Conservation (phyloP, 2,888 invertebrate genomes). For the Melolontha melolontha region DNA sequence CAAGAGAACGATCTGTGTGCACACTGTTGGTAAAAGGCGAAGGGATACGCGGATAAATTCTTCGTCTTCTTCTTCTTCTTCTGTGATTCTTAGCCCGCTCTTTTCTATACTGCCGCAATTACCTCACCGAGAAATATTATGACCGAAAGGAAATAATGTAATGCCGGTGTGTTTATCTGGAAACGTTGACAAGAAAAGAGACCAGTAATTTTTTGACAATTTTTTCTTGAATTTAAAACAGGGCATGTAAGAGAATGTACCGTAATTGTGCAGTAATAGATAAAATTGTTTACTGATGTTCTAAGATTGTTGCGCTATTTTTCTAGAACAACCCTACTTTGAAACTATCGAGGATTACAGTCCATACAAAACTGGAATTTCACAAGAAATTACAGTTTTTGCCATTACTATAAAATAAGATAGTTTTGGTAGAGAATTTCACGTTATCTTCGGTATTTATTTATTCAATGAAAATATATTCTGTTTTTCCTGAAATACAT, state of each 20-base stretch:
- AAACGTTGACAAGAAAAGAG: conserved; percentile 15
- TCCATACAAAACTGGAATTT: too few relatives aligned
- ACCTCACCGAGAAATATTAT: conserved; percentile 33
- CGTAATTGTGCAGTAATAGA: neutral
- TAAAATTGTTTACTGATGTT: too few relatives aligned
- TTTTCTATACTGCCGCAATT: conserved; percentile 31
- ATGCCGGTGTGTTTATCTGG: conserved; percentile 34
- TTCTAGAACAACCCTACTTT: too few relatives aligned
- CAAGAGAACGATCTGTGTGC: conserved; percentile 20
- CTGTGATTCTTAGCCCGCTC: conserved; percentile 15
- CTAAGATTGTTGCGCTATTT: too few relatives aligned
- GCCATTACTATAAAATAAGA: too few relatives aligned
- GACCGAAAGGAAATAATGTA: conserved; percentile 31
- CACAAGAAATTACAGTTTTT: too few relatives aligned
- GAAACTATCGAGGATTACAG: too few relatives aligned
- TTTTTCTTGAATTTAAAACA: conserved; percentile 21
- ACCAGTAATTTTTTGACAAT: conserved; percentile 29
- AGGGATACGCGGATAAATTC: conserved; percentile 32
- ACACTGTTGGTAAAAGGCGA: conserved; percentile 9
- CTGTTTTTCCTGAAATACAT: too few relatives aligned
- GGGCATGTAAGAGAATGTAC: neutral
- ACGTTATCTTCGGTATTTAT: too few relatives aligned
- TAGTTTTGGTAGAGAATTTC: too few relatives aligned
- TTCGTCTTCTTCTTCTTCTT: conserved; percentile 27
- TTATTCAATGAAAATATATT: too few relatives aligned